Percentiles rank a stretch among this genome's conserved stretches.
These are phyloP conservation scores for Dolichallabes microphthalmus DNA, from an alignment of 2,113 vertebrate species.

Conservation along the genomic window DNA sequence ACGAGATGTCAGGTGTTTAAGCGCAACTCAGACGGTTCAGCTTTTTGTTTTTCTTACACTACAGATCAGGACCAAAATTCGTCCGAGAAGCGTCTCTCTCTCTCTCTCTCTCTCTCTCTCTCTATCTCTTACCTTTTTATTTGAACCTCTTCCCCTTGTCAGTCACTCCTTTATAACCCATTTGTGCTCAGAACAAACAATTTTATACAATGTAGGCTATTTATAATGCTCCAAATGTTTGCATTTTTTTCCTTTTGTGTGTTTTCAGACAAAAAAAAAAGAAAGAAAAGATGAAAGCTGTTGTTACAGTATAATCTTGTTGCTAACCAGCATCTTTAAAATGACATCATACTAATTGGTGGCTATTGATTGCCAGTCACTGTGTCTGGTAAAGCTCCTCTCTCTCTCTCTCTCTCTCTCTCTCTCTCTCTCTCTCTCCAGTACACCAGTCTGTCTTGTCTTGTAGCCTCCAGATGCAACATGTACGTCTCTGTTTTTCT, in stretches of 20 bases:
- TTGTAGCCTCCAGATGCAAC: conserved; percentile 84
- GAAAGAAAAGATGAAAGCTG: neutral
- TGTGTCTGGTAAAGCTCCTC: conserved; percentile 7
- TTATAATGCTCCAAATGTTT: conserved; percentile 97
- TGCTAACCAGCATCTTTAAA: neutral
- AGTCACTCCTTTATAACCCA: conserved; percentile 82
- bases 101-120: conserved; percentile 63
- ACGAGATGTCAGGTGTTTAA: conserved; percentile 96
- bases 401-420: neutral
- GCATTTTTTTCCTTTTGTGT: neutral
- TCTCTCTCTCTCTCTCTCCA: neutral
- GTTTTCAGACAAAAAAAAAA: neutral
- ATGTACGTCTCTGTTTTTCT: conserved; percentile 92
- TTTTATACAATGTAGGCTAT: conserved; percentile 89
- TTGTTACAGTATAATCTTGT: neutral
- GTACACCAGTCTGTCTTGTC: conserved; percentile 68
- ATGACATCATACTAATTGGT: conserved; percentile 14
- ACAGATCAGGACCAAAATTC: conserved; percentile 95
- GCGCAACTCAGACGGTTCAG: conserved; percentile 95
- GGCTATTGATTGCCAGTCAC: conserved; percentile 15
- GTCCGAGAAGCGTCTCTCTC: conserved; percentile 80
- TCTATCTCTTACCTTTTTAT: conserved; percentile 69
- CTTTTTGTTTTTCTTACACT: conserved; percentile 62
- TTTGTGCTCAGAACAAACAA: conserved; percentile 92
- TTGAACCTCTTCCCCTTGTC: conserved; percentile 57